Percentiles rank a stretch among this genome's conserved stretches.
These are phyloP conservation scores for Myrmecobius fasciatus DNA, from an alignment of 2,113 vertebrate species.

Conservation along the genomic window DNA sequence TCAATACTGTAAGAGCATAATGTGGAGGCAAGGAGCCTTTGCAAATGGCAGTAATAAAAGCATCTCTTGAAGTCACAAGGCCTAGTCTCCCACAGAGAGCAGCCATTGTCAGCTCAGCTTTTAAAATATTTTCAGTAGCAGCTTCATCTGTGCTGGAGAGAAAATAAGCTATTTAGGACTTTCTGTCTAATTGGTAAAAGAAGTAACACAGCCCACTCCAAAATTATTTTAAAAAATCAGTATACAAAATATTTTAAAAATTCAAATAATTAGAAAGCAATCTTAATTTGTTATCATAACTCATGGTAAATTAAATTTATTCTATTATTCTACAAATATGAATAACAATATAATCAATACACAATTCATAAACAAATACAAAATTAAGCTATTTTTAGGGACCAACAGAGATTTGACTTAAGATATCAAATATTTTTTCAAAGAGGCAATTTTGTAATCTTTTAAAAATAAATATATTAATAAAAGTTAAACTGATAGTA, in stretches of 20 bases:
- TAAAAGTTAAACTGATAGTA: neutral
- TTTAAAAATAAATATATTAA: neutral
- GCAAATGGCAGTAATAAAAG: slow-evolving; percentile 99
- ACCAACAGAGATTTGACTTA: slow-evolving; percentile 48
- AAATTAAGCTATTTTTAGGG: neutral
- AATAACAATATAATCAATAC: slow-evolving; percentile 25
- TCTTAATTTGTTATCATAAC: slow-evolving; percentile 57
- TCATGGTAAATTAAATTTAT: slow-evolving; percentile 33
- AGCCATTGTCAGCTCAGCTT: slow-evolving; percentile 97
- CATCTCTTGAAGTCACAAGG: slow-evolving; percentile 96
- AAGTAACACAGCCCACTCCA: neutral
- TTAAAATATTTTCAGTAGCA: slow-evolving; percentile 98
- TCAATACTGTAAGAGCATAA: slow-evolving; percentile 95
- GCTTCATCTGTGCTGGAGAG: slow-evolving; percentile 95
- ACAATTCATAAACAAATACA: slow-evolving; percentile 10
- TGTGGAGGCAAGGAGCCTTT: slow-evolving; percentile 98
- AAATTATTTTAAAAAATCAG: slow-evolving; percentile 1
- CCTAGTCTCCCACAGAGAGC: slow-evolving; percentile 94
- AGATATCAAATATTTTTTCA: slow-evolving; percentile 11
- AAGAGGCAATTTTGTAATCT: neutral
- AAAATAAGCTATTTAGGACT: slow-evolving; percentile 58
- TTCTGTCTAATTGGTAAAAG: slow-evolving; percentile 28
- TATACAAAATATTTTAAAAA: slow-evolving; percentile 40
- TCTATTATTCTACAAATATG: neutral
- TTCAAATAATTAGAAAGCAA: slow-evolving; percentile 45